phyloP scores from a whole-genome alignment of 2,113 vertebrate species.

The Steatornis caripensis region DNA sequence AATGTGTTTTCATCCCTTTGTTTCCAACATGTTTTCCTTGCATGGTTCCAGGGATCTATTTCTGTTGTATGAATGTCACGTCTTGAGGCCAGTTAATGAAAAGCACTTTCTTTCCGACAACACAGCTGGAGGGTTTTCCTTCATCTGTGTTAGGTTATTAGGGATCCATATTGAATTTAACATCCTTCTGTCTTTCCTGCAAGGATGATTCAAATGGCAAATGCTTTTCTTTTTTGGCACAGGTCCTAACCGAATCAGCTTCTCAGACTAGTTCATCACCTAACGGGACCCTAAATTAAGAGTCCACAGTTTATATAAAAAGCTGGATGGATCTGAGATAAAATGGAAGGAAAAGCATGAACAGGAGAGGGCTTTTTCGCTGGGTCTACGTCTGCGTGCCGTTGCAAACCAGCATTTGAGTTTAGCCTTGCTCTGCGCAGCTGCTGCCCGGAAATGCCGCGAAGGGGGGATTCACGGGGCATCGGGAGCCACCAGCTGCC shows the following conservation, averaged over 20 bases:
- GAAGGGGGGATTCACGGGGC: background rate
- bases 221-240: conserved; percentile 20
- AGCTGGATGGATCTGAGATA: background rate
- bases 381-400: background rate
- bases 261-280: background rate
- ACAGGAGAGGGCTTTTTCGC: background rate
- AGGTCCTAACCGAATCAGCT: background rate
- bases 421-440: background rate
- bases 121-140: background rate
- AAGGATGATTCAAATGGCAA: conserved; percentile 1
- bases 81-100: background rate
- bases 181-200: background rate
- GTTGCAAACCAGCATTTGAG: background rate
- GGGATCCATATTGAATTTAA: background rate
- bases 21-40: background rate
- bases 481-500: background rate
- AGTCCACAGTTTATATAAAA: background rate
- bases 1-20: background rate
- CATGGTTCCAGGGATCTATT: background rate
- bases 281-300: background rate
- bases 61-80: background rate
- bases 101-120: background rate
- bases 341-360: background rate
- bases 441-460: background rate
- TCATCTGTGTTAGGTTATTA: background rate